Base-by-base conservation (phyloP, 1,140 invertebrate species). In the Thaumatotibia leucotreta region DNA sequence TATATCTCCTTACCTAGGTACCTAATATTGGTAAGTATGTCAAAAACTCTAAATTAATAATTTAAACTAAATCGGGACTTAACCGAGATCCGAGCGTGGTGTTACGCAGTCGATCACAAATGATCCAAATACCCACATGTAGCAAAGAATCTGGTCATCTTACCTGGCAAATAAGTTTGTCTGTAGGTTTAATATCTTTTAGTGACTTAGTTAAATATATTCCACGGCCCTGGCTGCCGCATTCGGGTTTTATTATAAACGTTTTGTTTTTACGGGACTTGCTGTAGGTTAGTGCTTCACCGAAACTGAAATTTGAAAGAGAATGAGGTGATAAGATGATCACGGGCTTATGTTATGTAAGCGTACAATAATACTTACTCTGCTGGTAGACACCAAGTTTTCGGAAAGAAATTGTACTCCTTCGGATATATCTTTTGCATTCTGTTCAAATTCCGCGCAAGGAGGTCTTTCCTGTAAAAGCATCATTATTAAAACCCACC, bases 321-420 rank as follows among this genome's bases (percentile, higher is more conserved):
- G 14, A 14, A 45, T 20, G 9, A 45, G n/a, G 6, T 20, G 0
- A 35, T 35, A 14, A 5, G 3, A n/a, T n/a, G n/a, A n/a, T n/a
- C n/a, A n/a, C n/a, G n/a, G n/a, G n/a, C n/a, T n/a, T n/a, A n/a
- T n/a, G n/a, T n/a, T n/a, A n/a, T 39, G 14, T 4, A 39, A 29
- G 54, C 22, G 32, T 39, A 33, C 2, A 54, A 64, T 52, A 24
- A 14, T 54, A 84, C 92, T 93, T 92, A 97, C 95, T 98, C 97
- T n/a, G 96, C 94, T 35, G 97, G 97, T 65, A 98, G 93, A 88
- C 96, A 97, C 97, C 97, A 98, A n/a, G 97, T 97, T 92, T 96
- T 97, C 2, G 97, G 97, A 86, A 97, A 98, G 84, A 98, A 96
- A 77, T 95, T 96, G 82, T 98, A 98, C 65, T 97, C 96, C 75